These are phyloP conservation scores for Macropus fuliginosus DNA, from an alignment of 2,797 vertebrate genomes.

Conservation along the genomic window DNA sequence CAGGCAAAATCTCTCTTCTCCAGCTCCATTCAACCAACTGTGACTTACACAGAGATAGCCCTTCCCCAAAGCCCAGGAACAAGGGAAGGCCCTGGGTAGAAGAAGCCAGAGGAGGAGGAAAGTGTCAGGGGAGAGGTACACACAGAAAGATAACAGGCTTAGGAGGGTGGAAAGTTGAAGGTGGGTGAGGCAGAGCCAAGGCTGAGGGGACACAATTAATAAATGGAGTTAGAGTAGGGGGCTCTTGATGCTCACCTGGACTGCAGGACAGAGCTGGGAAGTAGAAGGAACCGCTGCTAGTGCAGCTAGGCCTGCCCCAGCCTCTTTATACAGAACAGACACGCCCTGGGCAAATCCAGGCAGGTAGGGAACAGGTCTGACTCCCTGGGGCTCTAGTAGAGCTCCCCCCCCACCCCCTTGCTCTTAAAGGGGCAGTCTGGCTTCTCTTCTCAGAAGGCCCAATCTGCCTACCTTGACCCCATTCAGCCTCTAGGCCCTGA, in stretches of 20 bases:
- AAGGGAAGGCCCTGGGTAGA: background rate
- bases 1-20: background rate
- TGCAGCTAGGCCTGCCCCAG: background rate
- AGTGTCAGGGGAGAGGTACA: background rate
- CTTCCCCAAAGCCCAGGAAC: background rate
- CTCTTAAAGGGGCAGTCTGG: conserved; percentile 76
- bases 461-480: background rate
- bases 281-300: background rate
- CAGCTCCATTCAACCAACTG: background rate
- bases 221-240: background rate
- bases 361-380: conserved; percentile 72
- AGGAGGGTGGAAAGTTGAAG: background rate
- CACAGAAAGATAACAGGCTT: background rate
- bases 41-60: background rate
- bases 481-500: background rate
- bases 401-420: conserved; percentile 44
- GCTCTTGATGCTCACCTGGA: conserved; percentile 63
- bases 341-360: conserved; percentile 78
- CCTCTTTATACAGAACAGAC: conserved; percentile 67
- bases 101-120: background rate
- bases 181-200: background rate
- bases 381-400: conserved; percentile 49
- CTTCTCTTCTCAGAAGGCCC: no score
- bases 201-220: background rate
- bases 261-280: background rate